phyloP scores from a whole-genome alignment of 1,140 invertebrate species.

The Heliconius nattereri region DNA sequence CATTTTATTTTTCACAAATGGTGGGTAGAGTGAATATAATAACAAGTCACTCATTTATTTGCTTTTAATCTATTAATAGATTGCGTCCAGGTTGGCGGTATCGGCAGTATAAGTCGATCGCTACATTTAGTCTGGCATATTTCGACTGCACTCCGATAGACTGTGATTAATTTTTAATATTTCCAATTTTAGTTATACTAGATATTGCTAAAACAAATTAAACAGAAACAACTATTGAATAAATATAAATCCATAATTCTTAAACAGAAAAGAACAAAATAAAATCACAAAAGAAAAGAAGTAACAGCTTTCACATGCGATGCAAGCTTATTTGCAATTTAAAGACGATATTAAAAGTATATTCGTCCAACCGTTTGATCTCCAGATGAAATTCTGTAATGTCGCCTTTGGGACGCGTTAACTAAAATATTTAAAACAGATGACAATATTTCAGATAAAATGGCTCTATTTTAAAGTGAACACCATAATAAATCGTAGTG shows the following conservation, averaged over 20 bases:
- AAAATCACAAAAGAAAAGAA: conserved; percentile 5
- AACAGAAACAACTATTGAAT: not conserved
- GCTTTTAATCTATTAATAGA: not conserved
- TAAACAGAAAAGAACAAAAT: not conserved
- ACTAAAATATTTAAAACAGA: conserved; percentile 77
- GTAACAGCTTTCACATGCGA: conserved; percentile 5
- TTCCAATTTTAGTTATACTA: not conserved
- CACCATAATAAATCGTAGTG: conserved; percentile 64
- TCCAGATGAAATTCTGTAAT: conserved; percentile 53
- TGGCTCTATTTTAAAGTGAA: conserved; percentile 77
- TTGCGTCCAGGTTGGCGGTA: not conserved
- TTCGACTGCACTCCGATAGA: not conserved
- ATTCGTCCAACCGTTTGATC: conserved; percentile 37
- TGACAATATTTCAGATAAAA: conserved; percentile 79
- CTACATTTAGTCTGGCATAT: not conserved
- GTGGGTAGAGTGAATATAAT: not conserved
- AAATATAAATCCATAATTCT: not conserved
- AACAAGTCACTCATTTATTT: not conserved
- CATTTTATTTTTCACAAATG: no score
- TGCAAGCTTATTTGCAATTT: conserved; percentile 33
- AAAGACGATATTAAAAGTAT: conserved; percentile 41
- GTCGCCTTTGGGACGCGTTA: conserved; percentile 66
- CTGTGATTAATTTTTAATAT: not conserved
- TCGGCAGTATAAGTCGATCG: not conserved
- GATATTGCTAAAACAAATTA: not conserved